Evolutionary conservation across 2,113 vertebrate species (phyloP).

Genomic region (Tichodroma muraria): DNA sequence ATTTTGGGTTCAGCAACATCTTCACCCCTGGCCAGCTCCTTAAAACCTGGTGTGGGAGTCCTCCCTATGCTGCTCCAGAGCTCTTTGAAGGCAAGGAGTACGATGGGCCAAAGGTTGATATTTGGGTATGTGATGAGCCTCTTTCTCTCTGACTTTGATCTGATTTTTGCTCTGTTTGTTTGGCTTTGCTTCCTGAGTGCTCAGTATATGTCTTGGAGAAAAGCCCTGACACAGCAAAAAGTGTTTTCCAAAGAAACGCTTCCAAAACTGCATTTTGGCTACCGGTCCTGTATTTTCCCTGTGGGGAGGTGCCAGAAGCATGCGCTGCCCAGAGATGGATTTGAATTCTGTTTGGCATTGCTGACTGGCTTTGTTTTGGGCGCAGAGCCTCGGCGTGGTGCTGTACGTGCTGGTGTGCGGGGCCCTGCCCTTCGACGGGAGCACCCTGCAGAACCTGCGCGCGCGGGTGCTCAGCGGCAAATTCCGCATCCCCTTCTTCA

Average conservation of each 20-base stretch:
- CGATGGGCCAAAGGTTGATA: slow-evolving; percentile 97
- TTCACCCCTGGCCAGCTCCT: slow-evolving; percentile 94
- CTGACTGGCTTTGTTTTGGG: background rate
- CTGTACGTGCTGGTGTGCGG: slow-evolving; percentile 96
- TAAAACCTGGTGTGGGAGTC: slow-evolving; percentile 98
- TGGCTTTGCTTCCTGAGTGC: background rate
- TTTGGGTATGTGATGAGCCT: slow-evolving; percentile 80
- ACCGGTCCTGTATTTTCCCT: fast-evolving
- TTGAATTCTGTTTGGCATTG: fast-evolving
- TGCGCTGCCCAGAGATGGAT: fast-evolving
- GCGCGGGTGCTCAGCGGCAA: slow-evolving; percentile 95
- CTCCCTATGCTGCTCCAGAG: slow-evolving; percentile 94
- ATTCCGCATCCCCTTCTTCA: slow-evolving; percentile 98
- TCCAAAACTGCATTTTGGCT: background rate
- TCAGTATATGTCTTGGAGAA: fast-evolving
- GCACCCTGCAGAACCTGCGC: slow-evolving; percentile 95
- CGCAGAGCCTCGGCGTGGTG: slow-evolving; percentile 93
- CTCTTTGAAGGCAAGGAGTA: slow-evolving; percentile 98
- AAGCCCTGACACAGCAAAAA: background rate
- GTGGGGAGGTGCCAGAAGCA: background rate
- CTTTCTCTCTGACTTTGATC: background rate
- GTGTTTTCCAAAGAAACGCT: fast-evolving
- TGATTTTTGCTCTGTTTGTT: background rate
- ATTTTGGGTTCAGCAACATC: slow-evolving; percentile 98
- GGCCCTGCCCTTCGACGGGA: slow-evolving; percentile 95